These are phyloP conservation scores for Craterocephalus amniculus DNA, from an alignment of 2,797 vertebrate species.

Conservation along the genomic window DNA sequence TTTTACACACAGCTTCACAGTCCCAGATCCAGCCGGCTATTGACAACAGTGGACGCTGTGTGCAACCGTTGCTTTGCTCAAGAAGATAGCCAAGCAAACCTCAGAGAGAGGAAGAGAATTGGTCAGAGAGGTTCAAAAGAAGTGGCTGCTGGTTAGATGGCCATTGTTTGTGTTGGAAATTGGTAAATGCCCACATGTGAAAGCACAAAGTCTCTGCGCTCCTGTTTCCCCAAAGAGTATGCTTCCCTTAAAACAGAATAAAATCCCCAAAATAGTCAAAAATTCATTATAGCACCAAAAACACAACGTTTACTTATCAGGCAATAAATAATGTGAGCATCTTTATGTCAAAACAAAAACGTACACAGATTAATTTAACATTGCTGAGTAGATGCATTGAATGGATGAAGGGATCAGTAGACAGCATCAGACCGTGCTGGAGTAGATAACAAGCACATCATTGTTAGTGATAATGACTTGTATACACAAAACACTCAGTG, in stretches of 20 bases:
- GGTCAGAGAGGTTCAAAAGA: slow-evolving; percentile 38
- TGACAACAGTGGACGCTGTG: slow-evolving; percentile 50
- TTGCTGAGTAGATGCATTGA: slow-evolving; percentile 18
- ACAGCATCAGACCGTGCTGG: slow-evolving; percentile 18
- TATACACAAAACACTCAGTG: slow-evolving; percentile 59
- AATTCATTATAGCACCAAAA: not conserved
- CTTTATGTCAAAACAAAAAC: not conserved
- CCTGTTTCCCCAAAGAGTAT: slow-evolving; percentile 29
- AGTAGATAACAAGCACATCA: slow-evolving; percentile 62
- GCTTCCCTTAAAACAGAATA: slow-evolving; percentile 22
- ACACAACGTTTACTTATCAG: slow-evolving; percentile 14
- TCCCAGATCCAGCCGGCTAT: slow-evolving; percentile 40
- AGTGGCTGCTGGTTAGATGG: slow-evolving; percentile 41
- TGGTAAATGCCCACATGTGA: slow-evolving; percentile 51
- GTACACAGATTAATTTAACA: slow-evolving; percentile 3
- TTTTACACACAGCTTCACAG: slow-evolving; percentile 43
- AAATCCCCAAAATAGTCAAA: not conserved
- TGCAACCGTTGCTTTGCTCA: slow-evolving; percentile 41
- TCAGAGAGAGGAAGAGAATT: slow-evolving; percentile 26
- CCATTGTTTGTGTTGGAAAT: slow-evolving; percentile 57
- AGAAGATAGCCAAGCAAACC: slow-evolving; percentile 35
- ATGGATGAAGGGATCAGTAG: slow-evolving; percentile 18
- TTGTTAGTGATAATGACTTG: slow-evolving; percentile 61
- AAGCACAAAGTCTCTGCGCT: slow-evolving; percentile 48
- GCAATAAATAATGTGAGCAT: not conserved